Evolutionary conservation across 2,888 invertebrate species (phyloP).

Genomic region (Ectemnius lituratus): DNA sequence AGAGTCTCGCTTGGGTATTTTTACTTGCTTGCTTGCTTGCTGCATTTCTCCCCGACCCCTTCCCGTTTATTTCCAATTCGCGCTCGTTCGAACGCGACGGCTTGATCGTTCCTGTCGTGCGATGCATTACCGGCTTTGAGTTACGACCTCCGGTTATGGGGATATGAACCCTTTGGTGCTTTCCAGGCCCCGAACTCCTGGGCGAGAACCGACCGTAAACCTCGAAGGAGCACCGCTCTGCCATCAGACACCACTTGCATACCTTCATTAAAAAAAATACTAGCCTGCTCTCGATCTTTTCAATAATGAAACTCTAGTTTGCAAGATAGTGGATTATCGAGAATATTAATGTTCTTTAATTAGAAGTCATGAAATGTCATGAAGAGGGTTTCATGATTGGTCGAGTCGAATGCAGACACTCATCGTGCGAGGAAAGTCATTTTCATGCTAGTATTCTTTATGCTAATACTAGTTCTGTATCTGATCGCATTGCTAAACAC

Average conservation of each 20-base stretch:
- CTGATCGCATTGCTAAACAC: neutral
- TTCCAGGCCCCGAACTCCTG: constrained; percentile 13
- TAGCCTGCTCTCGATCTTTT: too few species aligned
- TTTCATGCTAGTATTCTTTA: neutral
- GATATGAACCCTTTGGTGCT: constrained; percentile 31
- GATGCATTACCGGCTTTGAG: constrained; percentile 55
- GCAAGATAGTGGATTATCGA: neutral
- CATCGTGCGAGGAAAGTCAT: constrained; percentile 1
- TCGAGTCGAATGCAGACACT: neutral
- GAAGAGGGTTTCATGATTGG: too few species aligned
- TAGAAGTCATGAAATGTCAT: too few species aligned
- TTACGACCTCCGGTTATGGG: constrained; percentile 60
- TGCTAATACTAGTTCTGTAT: neutral
- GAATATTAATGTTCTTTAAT: too few species aligned
- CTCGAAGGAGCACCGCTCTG: too few species aligned
- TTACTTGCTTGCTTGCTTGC: constrained; percentile 12
- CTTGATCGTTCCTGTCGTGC: constrained; percentile 54
- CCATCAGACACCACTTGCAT: too few species aligned
- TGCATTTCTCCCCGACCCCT: constrained; percentile 21
- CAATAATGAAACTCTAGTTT: too few species aligned
- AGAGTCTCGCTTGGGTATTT: too few species aligned
- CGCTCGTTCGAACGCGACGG: constrained; percentile 28
- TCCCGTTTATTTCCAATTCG: constrained; percentile 33
- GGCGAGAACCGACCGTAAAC: too few species aligned
- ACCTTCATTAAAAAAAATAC: too few species aligned